Base-by-base conservation (phyloP, 2,888 invertebrate genomes). In the Cryptocephalus primarius region DNA sequence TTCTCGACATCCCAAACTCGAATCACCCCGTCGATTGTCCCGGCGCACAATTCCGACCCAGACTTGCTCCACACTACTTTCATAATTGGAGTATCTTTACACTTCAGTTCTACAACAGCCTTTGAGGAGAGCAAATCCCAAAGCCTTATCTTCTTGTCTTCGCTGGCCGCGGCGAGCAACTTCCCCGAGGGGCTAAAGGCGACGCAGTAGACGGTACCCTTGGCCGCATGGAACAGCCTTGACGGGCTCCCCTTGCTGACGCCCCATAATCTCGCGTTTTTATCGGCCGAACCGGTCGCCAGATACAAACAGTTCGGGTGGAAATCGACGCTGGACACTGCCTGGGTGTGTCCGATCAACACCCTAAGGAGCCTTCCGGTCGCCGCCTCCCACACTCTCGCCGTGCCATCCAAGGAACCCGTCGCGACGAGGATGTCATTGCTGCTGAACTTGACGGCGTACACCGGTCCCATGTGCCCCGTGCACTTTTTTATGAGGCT, bases 261-360 rank as follows among this genome's bases (percentile, higher is more conserved):
- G 55, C 81, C 83, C 93, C 93, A 95, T 60, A 95, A 71, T 33
- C 93, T 79, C 42, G 93, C 82, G 36, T 85, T 86, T 64, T 85
- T 84, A 73, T 95, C 95, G n/a, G 85, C 80, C 1, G 93, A 89
- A 9, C 92, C 94, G 0, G 90, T 88, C 34, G 90, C 92, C 55
- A 94, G 65, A 67, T 95, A 94, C 58, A 83, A 80, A 55, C 87
- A 85, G 70, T 93, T 95, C 0, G 93, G 91, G 72, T 95, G 95
- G 72, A 95, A 93, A 60, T 83, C 82, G n/a, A 89, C 77, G 64
- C 84, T 80, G 65, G 91, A 89, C 14, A 95, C 85, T 72, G 92
- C 88, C 64, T 85, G 79, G 45, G 82, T 83, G 66, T 96, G 95
- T 1, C 94, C 95, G 34, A 85, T 83, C 68, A 90, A 90, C 50